Conservation (phyloP, 2,888 invertebrate genomes). For the Callosobruchus maculatus region DNA sequence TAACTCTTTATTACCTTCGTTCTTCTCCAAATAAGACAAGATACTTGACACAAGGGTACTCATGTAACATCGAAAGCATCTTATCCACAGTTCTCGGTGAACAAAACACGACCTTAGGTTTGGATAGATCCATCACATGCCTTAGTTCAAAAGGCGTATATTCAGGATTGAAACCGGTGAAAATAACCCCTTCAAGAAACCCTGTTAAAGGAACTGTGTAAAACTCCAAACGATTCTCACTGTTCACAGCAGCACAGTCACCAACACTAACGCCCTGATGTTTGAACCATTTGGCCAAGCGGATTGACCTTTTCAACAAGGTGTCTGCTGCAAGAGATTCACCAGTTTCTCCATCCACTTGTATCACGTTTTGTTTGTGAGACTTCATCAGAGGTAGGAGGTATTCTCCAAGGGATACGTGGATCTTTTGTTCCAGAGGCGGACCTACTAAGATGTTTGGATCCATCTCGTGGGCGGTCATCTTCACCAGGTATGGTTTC, state of each 20-base stretch:
- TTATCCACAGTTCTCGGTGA: conserved; percentile 58
- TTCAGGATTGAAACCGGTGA: conserved; percentile 61
- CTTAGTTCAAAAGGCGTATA: conserved; percentile 63
- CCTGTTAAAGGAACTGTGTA: conserved; percentile 54
- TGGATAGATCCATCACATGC: conserved; percentile 64
- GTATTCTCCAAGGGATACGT: conserved; percentile 37
- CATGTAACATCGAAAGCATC: conserved; percentile 53
- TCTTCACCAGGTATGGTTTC: no score
- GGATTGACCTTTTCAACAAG: conserved; percentile 56
- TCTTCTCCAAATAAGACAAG: conserved; percentile 55
- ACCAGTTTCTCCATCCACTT: conserved; percentile 57
- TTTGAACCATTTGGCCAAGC: conserved; percentile 54
- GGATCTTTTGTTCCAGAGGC: conserved; percentile 33
- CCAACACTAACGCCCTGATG: conserved; percentile 53
- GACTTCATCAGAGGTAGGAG: conserved; percentile 32
- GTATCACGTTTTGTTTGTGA: conserved; percentile 37
- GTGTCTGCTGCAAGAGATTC: conserved; percentile 54
- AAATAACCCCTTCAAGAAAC: conserved; percentile 56
- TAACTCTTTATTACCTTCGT: conserved; percentile 4
- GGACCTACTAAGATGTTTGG: conserved; percentile 22
- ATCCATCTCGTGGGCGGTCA: not conserved
- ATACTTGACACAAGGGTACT: conserved; percentile 15
- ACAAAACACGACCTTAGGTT: conserved; percentile 66
- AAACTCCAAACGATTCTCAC: conserved; percentile 63
- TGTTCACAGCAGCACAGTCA: conserved; percentile 58